Conservation (phyloP, 2,113 vertebrate genomes). For the Dissostichus mawsoni region DNA sequence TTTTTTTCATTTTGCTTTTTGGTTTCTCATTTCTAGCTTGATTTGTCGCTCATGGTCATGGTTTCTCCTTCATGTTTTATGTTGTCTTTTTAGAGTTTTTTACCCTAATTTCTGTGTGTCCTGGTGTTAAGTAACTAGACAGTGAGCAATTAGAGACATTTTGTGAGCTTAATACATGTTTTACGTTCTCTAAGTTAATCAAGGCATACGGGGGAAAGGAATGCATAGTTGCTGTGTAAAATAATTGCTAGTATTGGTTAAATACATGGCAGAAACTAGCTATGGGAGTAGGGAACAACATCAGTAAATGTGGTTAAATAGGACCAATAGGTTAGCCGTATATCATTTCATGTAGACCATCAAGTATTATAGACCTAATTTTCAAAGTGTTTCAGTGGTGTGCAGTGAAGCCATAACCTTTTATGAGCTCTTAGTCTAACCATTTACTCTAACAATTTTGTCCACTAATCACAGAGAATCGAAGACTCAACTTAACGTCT, state of each 20-base stretch:
- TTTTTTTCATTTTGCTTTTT: conserved; percentile 38
- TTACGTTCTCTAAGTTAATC: not conserved
- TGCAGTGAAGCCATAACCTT: conserved; percentile 56
- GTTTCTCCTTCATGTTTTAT: conserved; percentile 59
- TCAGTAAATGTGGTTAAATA: conserved; percentile 48
- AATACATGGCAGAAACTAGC: conserved; percentile 23
- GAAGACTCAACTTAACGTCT: not conserved
- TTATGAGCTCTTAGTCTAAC: conserved; percentile 63
- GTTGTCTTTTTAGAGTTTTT: conserved; percentile 51
- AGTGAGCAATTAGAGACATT: not conserved
- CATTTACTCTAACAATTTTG: conserved; percentile 42
- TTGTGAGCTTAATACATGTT: not conserved
- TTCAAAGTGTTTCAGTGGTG: conserved; percentile 47
- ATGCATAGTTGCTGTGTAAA: conserved; percentile 22
- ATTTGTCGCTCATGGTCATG: conserved; percentile 55
- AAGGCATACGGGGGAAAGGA: not conserved
- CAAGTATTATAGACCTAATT: conserved; percentile 54
- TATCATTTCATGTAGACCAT: conserved; percentile 71
- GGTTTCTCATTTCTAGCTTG: conserved; percentile 61
- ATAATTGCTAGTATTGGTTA: conserved; percentile 24
- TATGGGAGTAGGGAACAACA: conserved; percentile 5
- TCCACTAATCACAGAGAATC: not conserved
- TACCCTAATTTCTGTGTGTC: not conserved
- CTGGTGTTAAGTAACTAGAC: no score
- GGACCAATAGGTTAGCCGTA: conserved; percentile 31